Evolutionary conservation across 2,888 invertebrate genomes (phyloP), one percentile per base, ranked within the genome.

Genomic region (Drosophila antonietae): DNA sequence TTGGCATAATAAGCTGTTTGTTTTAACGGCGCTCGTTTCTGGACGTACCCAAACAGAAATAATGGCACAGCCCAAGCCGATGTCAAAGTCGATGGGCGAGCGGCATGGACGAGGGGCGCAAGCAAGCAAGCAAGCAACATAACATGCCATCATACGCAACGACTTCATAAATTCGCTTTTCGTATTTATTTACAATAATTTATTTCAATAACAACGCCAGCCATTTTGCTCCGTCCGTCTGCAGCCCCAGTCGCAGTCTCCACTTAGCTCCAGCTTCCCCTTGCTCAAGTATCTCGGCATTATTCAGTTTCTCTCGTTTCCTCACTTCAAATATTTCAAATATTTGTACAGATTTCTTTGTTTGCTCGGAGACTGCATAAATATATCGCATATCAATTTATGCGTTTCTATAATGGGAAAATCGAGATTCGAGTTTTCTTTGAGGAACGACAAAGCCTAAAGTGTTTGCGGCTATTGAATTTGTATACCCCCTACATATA

Each of bases 131-230:
- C 41, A 55, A 9, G 67, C 60, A 73, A 75, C 78, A 73, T 62
- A 80, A 70, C 70, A 77, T 74, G 75, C 75, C 75, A 73, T 69
- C 78, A 68, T 75, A 79, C 73, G 68, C 68, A 81, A 78, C 79
- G 79, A 83, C 84, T 84, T 89, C 85, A 90, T 90, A 89, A 90
- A 90, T 78, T 84, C 74, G 74, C 74, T 82, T 81, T 79, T 89
- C 85, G 89, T 90, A 88, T 90, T 90, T 90, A 90, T 90, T 90
- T 90, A 84, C 81, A 89, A 90, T 90, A 90, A 90, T 90, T 89
- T 86, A 86, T 84, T 82, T 90, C 78, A 79, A 86, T 90, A 88
- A 88, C 83, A 85, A 75, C 81, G 75, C 69, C 80, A 71, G 63
- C 68, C 78, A 83, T 74, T 70, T 80, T 70, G 72, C 46, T 56